Percentiles rank a stretch among this genome's conserved stretches.
Evolutionary conservation across 2,113 vertebrate species (phyloP).

Genomic region (Actenoides hombroni): DNA sequence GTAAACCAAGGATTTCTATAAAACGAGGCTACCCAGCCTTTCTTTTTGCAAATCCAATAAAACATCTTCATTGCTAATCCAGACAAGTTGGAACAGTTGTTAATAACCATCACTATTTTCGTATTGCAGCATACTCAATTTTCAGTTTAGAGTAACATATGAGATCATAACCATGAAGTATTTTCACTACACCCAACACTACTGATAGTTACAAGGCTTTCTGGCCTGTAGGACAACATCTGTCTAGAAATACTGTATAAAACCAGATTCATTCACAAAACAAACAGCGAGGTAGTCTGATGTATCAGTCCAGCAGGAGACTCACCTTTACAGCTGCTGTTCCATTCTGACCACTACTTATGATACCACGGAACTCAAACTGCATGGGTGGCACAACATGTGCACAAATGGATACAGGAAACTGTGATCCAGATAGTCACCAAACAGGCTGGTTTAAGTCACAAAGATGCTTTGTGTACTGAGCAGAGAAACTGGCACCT

Average conservation of each 20-base stretch:
- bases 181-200: accelerated
- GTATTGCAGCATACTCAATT: background rate
- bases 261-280: background rate
- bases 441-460: too few species aligned
- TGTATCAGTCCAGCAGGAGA: background rate
- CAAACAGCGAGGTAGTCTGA: background rate
- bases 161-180: background rate
- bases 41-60: background rate
- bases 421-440: background rate
- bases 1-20: background rate
- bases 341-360: background rate
- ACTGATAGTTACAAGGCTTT: too few species aligned
- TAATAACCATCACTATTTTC: background rate
- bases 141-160: background rate
- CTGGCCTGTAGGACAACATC: background rate
- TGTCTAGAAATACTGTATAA: background rate
- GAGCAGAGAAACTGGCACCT: background rate
- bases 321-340: background rate
- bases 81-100: background rate
- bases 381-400: background rate
- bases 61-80: background rate
- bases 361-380: background rate
- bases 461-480: background rate
- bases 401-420: background rate
- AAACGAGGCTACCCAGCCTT: background rate